Conservation (phyloP, 2,113 vertebrate genomes). For the Castor canadensis region DNA sequence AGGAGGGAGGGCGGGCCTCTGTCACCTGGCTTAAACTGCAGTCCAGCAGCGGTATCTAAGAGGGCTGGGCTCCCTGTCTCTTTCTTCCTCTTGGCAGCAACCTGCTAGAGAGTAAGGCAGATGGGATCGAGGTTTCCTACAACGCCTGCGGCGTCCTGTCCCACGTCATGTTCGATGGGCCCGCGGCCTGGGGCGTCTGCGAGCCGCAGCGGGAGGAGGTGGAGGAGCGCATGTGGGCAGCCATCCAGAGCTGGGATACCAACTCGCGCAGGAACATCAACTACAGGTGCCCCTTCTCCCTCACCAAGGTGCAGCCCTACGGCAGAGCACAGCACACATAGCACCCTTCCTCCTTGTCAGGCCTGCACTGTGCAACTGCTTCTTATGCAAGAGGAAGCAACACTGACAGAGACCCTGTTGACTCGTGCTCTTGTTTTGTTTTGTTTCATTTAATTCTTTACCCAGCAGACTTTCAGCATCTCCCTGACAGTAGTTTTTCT, state of each 20-base stretch:
- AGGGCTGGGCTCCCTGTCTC: neutral
- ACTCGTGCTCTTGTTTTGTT: too few relatives aligned
- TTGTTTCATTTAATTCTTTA: too few relatives aligned
- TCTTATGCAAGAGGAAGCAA: neutral
- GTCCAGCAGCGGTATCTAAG: neutral
- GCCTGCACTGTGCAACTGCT: neutral
- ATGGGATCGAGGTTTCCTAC: slow-evolving; percentile 98
- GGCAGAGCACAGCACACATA: neutral
- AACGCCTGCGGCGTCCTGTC: slow-evolving; percentile 98
- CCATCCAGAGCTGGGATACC: slow-evolving; percentile 98
- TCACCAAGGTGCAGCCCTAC: rapidly evolving
- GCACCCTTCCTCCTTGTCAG: neutral
- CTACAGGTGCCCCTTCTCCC: slow-evolving; percentile 90
- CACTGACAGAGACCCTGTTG: too few relatives aligned
- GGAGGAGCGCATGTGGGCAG: slow-evolving; percentile 96
- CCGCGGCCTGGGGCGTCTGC: slow-evolving; percentile 92
- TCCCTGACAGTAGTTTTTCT: neutral
- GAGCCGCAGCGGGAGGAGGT: slow-evolving; percentile 92
- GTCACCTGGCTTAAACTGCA: neutral
- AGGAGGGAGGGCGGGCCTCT: too few relatives aligned
- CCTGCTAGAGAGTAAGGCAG: slow-evolving; percentile 96
- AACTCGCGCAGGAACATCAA: slow-evolving; percentile 98
- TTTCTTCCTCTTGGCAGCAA: slow-evolving; percentile 84
- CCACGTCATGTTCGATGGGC: slow-evolving; percentile 98
- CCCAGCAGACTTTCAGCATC: too few relatives aligned